Evolutionary conservation across 1,140 invertebrate species (phyloP).

Genomic region (Nilaparvata lugens): DNA sequence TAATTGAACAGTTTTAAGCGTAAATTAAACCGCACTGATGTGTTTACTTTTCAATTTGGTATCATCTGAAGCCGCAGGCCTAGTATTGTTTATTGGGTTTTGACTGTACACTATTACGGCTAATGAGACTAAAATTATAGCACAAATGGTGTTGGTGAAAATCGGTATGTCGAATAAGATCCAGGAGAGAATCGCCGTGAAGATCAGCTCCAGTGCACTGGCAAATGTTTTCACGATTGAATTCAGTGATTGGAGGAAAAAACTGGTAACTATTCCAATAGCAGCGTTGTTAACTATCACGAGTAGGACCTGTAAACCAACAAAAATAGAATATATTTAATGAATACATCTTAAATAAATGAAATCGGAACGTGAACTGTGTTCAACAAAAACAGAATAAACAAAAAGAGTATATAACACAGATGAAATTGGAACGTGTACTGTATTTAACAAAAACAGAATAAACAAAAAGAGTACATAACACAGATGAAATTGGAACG

Average conservation of each 20-base stretch:
- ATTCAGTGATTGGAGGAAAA: conserved; percentile 87
- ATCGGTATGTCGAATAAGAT: conserved; percentile 82
- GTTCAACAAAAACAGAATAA: no score
- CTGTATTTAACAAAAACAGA: no score
- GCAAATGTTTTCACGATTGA: conserved; percentile 96
- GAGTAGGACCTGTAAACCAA: conserved; percentile 49
- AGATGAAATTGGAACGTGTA: no score
- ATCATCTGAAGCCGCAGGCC: not conserved
- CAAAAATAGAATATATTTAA: not conserved
- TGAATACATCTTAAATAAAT: not conserved
- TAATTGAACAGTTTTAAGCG: no score
- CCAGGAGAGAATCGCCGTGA: conserved; percentile 84
- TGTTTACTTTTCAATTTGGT: no score
- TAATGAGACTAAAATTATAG: conserved; percentile 74
- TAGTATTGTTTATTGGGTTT: conserved; percentile 60
- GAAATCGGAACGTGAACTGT: no score
- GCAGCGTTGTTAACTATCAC: conserved; percentile 85
- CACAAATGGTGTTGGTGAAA: conserved; percentile 67
- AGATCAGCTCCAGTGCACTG: conserved; percentile 83
- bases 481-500: no score
- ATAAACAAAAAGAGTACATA: no score
- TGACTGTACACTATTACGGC: conserved; percentile 81
- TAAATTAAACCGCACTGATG: no score
- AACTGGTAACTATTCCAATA: conserved; percentile 87
- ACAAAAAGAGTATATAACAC: no score